These are phyloP conservation scores for Amblyjoppa fuscipennis DNA, from an alignment of 2,888 invertebrate genomes.

Conservation along the genomic window DNA sequence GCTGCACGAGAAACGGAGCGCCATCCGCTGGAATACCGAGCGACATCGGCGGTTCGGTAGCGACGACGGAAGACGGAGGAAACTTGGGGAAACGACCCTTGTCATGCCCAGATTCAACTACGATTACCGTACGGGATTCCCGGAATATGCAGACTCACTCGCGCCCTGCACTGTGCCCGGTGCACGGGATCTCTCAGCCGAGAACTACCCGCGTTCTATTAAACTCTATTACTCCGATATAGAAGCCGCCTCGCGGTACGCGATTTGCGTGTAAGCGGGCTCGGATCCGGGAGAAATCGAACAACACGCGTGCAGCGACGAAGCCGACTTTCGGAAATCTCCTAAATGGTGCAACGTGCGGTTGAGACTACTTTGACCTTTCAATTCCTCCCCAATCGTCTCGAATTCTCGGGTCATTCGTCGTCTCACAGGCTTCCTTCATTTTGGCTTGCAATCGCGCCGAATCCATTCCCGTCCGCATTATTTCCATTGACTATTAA, in stretches of 20 bases:
- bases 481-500: background rate
- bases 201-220: conserved; percentile 30
- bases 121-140: conserved; percentile 53
- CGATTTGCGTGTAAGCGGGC: conserved; percentile 52
- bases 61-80: conserved; percentile 38
- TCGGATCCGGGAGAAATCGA: conserved; percentile 42
- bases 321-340: too few species aligned
- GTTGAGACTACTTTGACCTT: too few species aligned
- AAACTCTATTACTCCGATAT: conserved; percentile 41
- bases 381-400: background rate
- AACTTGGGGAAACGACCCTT: conserved; percentile 79
- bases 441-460: background rate
- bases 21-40: conserved; percentile 18
- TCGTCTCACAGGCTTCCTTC: background rate
- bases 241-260: conserved; percentile 22
- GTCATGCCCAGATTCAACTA: conserved; percentile 78
- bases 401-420: background rate
- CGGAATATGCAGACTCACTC: conserved; percentile 60
- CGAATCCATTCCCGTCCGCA: background rate
- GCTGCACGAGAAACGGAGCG: conserved; percentile 37
- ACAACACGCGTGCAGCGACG: conserved; percentile 13
- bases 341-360: too few species aligned
- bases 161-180: background rate
- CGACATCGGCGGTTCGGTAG: conserved; percentile 15
- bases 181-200: conserved; percentile 13